These are phyloP conservation scores for Baccha elongata DNA, from an alignment of 2,888 invertebrate genomes.

Conservation along the genomic window DNA sequence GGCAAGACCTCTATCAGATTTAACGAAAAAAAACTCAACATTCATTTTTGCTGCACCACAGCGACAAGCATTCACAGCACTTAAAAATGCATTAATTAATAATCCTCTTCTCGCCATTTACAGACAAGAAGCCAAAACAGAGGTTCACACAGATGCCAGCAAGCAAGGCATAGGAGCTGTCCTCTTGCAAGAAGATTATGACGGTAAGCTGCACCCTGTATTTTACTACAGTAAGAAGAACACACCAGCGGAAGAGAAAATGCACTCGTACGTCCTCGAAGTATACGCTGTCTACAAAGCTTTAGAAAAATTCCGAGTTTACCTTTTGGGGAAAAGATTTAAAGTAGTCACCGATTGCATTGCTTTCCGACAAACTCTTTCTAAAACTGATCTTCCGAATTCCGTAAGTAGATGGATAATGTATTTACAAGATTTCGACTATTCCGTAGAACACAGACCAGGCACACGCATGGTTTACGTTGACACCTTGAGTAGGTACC, in stretches of 20 bases:
- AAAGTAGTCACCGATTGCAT: slow-evolving; percentile 30
- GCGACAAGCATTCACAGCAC: not conserved
- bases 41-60: slow-evolving; percentile 7
- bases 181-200: slow-evolving; percentile 1
- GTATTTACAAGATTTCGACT: slow-evolving; percentile 18
- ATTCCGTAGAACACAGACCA: slow-evolving; percentile 20
- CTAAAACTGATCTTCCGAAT: slow-evolving; percentile 16
- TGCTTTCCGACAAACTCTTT: slow-evolving; percentile 13
- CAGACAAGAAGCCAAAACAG: not conserved
- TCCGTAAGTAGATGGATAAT: slow-evolving; percentile 23
- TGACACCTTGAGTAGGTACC: slow-evolving; percentile 7
- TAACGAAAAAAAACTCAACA: not conserved
- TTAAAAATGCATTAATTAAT: slow-evolving; percentile 3
- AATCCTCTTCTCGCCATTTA: slow-evolving; percentile 15
- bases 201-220: not conserved
- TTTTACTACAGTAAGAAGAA: slow-evolving; percentile 21
- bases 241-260: slow-evolving; percentile 15
- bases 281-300: slow-evolving; percentile 25
- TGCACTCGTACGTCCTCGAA: slow-evolving; percentile 8
- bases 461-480: slow-evolving; percentile 18
- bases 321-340: slow-evolving; percentile 25
- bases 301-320: slow-evolving; percentile 5
- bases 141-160: slow-evolving; percentile 9
- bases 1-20: slow-evolving; percentile 7
- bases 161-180: slow-evolving; percentile 17